Base-by-base conservation (phyloP, 2,888 invertebrate genomes). In the Amphipyra berbera region DNA sequence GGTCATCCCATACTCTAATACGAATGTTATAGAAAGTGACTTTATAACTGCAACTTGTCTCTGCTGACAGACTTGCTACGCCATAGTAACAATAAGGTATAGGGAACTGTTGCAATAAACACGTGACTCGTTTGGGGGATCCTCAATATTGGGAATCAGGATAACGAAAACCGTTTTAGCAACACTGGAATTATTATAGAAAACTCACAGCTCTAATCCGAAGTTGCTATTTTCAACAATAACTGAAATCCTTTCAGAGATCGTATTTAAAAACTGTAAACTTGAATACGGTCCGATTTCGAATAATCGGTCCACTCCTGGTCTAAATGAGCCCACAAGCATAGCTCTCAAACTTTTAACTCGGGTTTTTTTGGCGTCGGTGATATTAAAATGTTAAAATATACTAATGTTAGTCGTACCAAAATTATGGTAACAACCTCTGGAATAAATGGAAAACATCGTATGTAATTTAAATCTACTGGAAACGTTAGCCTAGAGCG, bases 341-440 rank as follows among this genome's bases (percentile, higher is more conserved):
- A n/a, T 6, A 40, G 4, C 15, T 2, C 12, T 44, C 52, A 35
- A 57, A 37, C 14, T 14, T 42, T 14, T 5, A 33, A 27, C 27
- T 1, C 15, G 33, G 33, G 9, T 8, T 9, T 15, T n/a, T 8
- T 48, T 44, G 9, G 15, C 55, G 10, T 1, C 10, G 44, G 35
- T 44, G 50, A 33, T 30, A 56, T 56, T 12, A 48, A 52, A 48
- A 68, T 48, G 37, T 41, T 41, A 50, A 50, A 50, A 46, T 35
- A 50, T 50, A 42, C 42, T 54, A 33, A 53, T 41, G 52, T 48
- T 44, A 2, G 45, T 46, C 38, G 8, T 37, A 47, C 42, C 38
- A 42, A 69, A 65, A 52, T 55, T 59, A 69, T 58, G 49, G 14
- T 52, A 71, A 68, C 54, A 55, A 27, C 30, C 58, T 58, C 46